phyloP scores from a whole-genome alignment of 2,113 vertebrate genomes.

The Amazona guildingii region DNA sequence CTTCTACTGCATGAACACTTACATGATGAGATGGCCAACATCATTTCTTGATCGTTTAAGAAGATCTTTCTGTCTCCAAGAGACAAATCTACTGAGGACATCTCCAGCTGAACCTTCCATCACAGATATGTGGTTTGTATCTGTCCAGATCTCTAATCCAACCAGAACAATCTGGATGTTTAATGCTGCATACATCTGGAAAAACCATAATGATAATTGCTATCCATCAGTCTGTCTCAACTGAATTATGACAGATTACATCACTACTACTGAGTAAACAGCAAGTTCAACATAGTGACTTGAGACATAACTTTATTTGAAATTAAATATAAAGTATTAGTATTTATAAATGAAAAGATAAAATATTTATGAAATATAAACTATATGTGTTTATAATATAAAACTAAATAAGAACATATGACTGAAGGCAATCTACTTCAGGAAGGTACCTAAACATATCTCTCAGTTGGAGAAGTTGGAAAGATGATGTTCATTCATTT shows the following conservation, averaged over 20 bases:
- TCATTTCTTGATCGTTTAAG: slow-evolving; percentile 74
- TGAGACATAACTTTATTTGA: neutral
- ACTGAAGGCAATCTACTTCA: neutral
- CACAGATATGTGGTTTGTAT: slow-evolving; percentile 76
- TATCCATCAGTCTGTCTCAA: neutral
- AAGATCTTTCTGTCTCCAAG: slow-evolving; percentile 75
- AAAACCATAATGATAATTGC: neutral
- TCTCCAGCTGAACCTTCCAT: slow-evolving; percentile 60
- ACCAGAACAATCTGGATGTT: slow-evolving; percentile 85
- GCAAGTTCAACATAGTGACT: neutral
- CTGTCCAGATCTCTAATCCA: slow-evolving; percentile 81
- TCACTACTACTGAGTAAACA: neutral
- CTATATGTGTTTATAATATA: neutral
- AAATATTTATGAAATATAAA: neutral
- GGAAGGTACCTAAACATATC: neutral
- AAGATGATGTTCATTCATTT: neutral
- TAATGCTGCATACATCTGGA: slow-evolving; percentile 80
- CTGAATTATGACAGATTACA: neutral
- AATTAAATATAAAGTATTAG: neutral
- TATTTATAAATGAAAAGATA: neutral
- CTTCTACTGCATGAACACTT: slow-evolving; percentile 15
- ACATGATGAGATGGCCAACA: slow-evolving; percentile 83
- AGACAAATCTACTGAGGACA: slow-evolving; percentile 77
- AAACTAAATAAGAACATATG: neutral
- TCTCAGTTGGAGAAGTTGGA: neutral